Conservation (phyloP, 2,113 vertebrate genomes). For the Ahaetulla prasina region DNA sequence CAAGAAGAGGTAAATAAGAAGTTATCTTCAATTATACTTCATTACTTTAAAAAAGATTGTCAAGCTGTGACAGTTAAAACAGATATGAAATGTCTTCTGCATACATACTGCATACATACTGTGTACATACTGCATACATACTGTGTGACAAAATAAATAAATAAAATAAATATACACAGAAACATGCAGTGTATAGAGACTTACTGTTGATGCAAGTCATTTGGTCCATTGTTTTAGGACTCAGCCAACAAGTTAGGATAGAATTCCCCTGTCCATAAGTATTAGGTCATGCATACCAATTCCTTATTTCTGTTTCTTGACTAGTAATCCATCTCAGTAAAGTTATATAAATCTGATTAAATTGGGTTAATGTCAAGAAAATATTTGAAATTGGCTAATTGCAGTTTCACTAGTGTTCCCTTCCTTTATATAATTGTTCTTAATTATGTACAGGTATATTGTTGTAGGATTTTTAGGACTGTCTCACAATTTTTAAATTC, state of each 20-base stretch:
- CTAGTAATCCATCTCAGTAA: background rate
- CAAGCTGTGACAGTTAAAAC: background rate
- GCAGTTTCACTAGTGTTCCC: background rate
- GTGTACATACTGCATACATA: no score
- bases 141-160: no score
- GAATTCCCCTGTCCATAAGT: no score
- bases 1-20: background rate
- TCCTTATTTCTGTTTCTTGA: background rate
- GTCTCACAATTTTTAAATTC: background rate
- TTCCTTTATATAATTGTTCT: background rate
- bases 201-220: background rate
- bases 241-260: background rate
- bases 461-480: background rate
- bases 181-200: background rate
- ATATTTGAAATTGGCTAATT: background rate
- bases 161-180: no score
- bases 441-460: background rate
- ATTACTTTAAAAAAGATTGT: background rate
- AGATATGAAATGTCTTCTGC: background rate
- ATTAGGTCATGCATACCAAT: background rate
- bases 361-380: background rate
- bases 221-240: background rate
- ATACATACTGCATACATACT: no score
- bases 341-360: background rate
- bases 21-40: background rate